A percentile compares a stretch with the other conserved stretches of the same genome.
These are phyloP conservation scores for Corythoichthys intestinalis DNA, from an alignment of 2,113 vertebrate species.

Conservation along the genomic window DNA sequence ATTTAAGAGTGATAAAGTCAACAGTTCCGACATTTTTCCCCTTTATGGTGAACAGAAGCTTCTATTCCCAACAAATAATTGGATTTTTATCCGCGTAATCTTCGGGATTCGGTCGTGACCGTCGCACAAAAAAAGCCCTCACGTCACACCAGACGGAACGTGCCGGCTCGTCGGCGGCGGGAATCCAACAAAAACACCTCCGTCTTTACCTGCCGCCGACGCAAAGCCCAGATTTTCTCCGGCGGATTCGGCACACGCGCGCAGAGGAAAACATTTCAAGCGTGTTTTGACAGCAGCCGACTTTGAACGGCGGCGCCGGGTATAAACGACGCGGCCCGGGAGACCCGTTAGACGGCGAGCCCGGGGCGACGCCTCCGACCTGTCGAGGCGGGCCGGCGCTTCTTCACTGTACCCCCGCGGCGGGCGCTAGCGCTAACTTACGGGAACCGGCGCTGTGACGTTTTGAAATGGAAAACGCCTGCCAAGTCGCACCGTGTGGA, in stretches of 20 bases:
- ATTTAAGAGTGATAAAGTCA: too few relatives aligned
- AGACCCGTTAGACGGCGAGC: background rate
- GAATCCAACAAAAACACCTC: background rate
- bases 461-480: background rate
- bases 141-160: background rate
- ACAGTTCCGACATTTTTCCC: background rate
- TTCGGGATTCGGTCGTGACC: background rate
- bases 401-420: background rate
- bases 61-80: background rate
- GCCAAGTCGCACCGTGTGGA: background rate
- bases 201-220: background rate
- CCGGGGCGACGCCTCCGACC: background rate
- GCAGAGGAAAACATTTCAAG: background rate
- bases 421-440: background rate
- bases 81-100: background rate
- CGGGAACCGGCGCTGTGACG: background rate
- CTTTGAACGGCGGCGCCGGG: background rate
- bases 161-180: background rate
- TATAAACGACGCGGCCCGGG: background rate
- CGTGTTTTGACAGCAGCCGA: background rate
- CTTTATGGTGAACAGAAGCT: background rate
- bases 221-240: background rate
- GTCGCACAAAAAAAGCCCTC: background rate
- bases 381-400: background rate
- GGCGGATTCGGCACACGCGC: background rate